Evolutionary conservation across 2,888 invertebrate genomes (phyloP), one percentile per base, ranked within the genome.

Genomic region (Machimus rusticus): DNA sequence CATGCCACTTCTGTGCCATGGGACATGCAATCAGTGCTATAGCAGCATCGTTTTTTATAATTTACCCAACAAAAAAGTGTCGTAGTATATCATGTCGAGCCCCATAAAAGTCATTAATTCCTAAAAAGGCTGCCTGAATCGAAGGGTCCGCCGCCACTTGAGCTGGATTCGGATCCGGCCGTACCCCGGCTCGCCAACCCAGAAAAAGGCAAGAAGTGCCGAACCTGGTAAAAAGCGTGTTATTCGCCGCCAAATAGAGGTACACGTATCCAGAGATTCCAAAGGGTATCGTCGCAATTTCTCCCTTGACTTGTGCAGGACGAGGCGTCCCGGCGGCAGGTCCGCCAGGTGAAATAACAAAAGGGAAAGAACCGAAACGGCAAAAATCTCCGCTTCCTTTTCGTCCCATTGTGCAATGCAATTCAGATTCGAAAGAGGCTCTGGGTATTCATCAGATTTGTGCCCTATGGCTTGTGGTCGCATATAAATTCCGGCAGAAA

Each of bases 401-500:
- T 66, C 66, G 28, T 66, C 28, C 66, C 66, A 66, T 66, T 66
- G 19, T 66, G 3, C 23, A 28, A 66, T 66, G 66, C 66, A 66
- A 66, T 66, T 66, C 66, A 66, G 28, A 16, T 66, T 12, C 28
- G 12, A 28, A 28, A 28, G 57, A 57, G 66, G 19, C 66, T 28
- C 66, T 37, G 37, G 78, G 78, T 43, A 78, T 78, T 43, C 77
- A 77, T 77, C 66, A 28, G 66, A 66, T 66, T 66, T 43, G 37
- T 78, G 78, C 43, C 39, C 78, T 39, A 16, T 78, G 78, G 43
- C 78, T 78, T 78, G 78, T 23, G 78, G 78, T 39, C 78, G n/a
- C 78, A 78, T 78, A 43, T 78, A 78, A 78, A 78, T 78, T 78
- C 78, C 78, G 43, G 23, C 12, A 78, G 39, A 78, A 78, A 78